These are phyloP conservation scores for Trachemys scripta DNA, from an alignment of 2,113 vertebrate species.

Conservation along the genomic window DNA sequence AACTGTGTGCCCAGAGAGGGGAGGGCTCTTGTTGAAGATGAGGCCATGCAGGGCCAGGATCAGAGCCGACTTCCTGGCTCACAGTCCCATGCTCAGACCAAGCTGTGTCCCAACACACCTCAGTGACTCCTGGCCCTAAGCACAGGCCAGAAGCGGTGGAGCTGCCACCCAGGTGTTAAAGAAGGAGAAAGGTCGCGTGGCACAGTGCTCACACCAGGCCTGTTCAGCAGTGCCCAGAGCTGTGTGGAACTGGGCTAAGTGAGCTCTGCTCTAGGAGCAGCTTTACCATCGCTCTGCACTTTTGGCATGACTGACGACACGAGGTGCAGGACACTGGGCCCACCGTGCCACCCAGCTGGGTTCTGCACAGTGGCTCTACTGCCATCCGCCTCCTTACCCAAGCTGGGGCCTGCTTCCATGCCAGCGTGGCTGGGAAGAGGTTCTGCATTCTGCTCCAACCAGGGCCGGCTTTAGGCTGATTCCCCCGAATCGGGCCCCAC, in stretches of 20 bases:
- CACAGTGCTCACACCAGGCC: background rate
- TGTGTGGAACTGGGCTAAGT: too few species aligned
- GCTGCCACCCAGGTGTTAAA: background rate
- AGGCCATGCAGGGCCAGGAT: background rate
- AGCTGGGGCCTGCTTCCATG: too few species aligned
- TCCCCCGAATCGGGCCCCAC: too few species aligned
- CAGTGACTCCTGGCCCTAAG: background rate
- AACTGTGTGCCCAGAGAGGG: background rate
- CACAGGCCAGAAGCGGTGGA: background rate
- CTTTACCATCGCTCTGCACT: too few species aligned
- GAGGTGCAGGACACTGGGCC: too few species aligned
- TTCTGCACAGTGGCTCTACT: too few species aligned
- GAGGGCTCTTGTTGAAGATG: background rate
- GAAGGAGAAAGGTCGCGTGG: background rate
- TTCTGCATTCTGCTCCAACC: too few species aligned
- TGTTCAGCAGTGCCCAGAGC: too few species aligned
- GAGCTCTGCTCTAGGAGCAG: background rate
- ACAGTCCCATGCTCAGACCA: background rate
- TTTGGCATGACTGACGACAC: rapidly evolving
- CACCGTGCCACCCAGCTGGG: too few species aligned
- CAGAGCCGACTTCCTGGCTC: background rate
- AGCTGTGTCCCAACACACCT: background rate
- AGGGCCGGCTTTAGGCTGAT: too few species aligned
- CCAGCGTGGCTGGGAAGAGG: background rate
- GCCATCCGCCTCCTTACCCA: too few species aligned